phyloP scores from a whole-genome alignment of 2,113 vertebrate genomes.

The Microcebus lehilahytsara region DNA sequence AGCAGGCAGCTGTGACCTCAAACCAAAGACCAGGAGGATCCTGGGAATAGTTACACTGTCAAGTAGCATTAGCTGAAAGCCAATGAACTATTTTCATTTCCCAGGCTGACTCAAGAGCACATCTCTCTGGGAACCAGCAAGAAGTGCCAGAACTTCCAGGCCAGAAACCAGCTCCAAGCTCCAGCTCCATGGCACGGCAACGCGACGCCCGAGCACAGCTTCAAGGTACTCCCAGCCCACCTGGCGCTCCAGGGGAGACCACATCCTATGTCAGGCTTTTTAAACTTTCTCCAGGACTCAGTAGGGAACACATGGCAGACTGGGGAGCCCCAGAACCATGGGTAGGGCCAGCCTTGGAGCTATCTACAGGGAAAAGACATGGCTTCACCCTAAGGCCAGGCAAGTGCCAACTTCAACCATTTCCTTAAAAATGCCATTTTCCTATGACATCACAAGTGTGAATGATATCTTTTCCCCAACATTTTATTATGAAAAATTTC shows the following conservation, averaged over 20 bases:
- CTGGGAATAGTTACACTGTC: not conserved
- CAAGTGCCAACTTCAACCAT: not conserved
- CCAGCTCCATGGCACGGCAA: not conserved
- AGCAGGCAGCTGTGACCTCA: not conserved
- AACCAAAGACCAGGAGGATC: not conserved
- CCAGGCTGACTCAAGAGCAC: not conserved
- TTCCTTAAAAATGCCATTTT: not conserved
- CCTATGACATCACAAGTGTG: not conserved
- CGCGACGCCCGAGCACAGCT: rapidly evolving
- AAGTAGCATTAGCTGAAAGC: not conserved
- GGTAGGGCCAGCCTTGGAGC: not conserved
- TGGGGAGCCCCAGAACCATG: not conserved
- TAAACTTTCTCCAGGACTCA: not conserved
- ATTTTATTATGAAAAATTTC: not conserved
- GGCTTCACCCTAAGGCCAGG: not conserved
- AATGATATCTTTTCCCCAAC: not conserved
- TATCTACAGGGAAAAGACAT: not conserved
- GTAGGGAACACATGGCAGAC: not conserved
- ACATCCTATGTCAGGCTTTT: not conserved
- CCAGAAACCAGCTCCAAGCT: not conserved
- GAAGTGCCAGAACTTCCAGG: not conserved
- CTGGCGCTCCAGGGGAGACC: too few relatives aligned
- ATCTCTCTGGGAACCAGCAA: not conserved
- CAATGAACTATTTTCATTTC: not conserved
- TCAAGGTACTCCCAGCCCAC: not conserved